Percentiles rank a stretch among this genome's conserved stretches.
Conservation (phyloP, 2,888 invertebrate species). For the Elysia crispata region DNA sequence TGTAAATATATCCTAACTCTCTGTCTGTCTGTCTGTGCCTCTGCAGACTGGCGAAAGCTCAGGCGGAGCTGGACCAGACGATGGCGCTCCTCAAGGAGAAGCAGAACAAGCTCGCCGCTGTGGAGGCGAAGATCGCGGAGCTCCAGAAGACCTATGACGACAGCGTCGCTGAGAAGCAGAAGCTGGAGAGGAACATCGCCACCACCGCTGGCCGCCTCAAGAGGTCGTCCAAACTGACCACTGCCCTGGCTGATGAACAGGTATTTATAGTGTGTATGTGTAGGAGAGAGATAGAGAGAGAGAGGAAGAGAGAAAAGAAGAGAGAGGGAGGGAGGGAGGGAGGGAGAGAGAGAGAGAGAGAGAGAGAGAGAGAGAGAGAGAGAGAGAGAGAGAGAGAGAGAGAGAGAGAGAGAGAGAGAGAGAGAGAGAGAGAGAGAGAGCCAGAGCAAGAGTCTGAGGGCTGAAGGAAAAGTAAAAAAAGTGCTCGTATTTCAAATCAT, state of each 20-base stretch:
- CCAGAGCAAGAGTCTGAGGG: too few relatives aligned
- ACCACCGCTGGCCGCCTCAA: slow-evolving; percentile 87
- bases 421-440: too few relatives aligned
- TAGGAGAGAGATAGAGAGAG: too few relatives aligned
- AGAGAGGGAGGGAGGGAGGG: too few relatives aligned
- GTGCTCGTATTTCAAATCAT: too few relatives aligned
- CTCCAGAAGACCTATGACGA: slow-evolving; percentile 77
- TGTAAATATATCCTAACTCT: background rate
- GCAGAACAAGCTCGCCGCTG: slow-evolving; percentile 88
- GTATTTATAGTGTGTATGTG: slow-evolving; percentile 89
- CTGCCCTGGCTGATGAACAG: slow-evolving; percentile 92
- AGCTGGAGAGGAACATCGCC: slow-evolving; percentile 86
- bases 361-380: too few relatives aligned
- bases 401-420: too few relatives aligned
- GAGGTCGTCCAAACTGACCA: slow-evolving; percentile 89
- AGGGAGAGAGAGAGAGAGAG: too few relatives aligned
- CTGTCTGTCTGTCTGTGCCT: background rate
- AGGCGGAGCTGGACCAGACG: slow-evolving; percentile 86
- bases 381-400: too few relatives aligned
- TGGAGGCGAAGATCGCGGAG: slow-evolving; percentile 84
- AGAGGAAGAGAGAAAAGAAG: background rate
- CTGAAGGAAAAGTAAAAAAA: too few relatives aligned
- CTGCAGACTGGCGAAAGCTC: slow-evolving; percentile 81
- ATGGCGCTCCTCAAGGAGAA: slow-evolving; percentile 88
- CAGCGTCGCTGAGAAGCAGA: slow-evolving; percentile 83